Base-by-base conservation (phyloP, 2,113 vertebrate species). In the Syngnathus scovelli region DNA sequence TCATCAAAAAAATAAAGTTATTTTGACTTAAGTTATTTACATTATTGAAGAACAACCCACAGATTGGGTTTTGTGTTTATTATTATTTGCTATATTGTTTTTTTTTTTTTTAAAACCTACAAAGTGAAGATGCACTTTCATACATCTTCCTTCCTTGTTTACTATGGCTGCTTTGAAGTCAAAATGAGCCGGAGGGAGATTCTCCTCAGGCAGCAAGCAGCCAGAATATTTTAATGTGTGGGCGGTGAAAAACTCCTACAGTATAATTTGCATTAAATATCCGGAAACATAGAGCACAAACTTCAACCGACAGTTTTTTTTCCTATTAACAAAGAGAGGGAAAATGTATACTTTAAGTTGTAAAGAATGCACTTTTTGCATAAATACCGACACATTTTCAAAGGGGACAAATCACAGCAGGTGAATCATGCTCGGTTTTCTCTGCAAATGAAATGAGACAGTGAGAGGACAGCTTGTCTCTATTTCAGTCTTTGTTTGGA, bases 391-490 rank as follows among this genome's bases (percentile, higher is more conserved):
- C 38, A 51, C 43, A 68, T 33, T 52, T 67, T 74, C 41, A 69
- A 16, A 67, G 27, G 27, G 27, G 55, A 68, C 33, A 67, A 75
- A 38, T 67, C 39, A 71, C 60, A 66, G 58, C 19, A 60, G 62
- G 59, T 72, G 55, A 64, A 62, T 56, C 86, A 81, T 83, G 81
- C 73, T 61, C 6, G 44, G 66, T 10, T 36, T 74, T 77, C 72
- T 19, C 43, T 44, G 44, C 7, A 69, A 16, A 75, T 63, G 36
- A 16, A 60, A 23, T 61, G 13, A 27, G 38, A 64, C 10, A 46
- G 10, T 4, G 15, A 65, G 10, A 56, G 11, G 61, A n/a, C 56
- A 1, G 16, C 33, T 1, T 46, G 11, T 75, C 18, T 64, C 7
- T 39, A 15, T 56, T 15, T 67, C 38, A 74, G 71, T 74, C 55